Conservation (phyloP, 2,113 vertebrate species). For the Alligator sinensis region DNA sequence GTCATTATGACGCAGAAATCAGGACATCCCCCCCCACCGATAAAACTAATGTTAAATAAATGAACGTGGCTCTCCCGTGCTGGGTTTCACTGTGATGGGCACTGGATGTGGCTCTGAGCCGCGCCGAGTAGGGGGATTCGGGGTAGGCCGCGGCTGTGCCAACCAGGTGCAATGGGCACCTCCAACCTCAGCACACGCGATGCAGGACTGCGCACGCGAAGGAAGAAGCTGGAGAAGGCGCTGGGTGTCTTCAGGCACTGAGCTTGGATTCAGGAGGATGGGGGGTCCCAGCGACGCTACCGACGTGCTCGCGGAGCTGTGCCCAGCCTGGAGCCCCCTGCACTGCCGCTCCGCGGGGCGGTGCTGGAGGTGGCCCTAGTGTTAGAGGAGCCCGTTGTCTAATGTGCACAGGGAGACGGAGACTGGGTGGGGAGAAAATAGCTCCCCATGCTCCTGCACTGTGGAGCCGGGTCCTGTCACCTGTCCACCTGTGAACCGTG, state of each 20-base stretch:
- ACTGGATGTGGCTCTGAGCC: too few relatives aligned
- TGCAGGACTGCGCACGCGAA: background rate
- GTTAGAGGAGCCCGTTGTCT: background rate
- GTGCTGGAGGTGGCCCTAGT: background rate
- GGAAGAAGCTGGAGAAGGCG: background rate
- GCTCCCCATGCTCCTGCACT: background rate
- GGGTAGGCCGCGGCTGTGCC: background rate
- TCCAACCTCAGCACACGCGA: too few relatives aligned
- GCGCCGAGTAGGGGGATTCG: background rate
- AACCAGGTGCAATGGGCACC: background rate
- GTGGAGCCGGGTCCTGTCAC: background rate
- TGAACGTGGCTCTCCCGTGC: too few relatives aligned
- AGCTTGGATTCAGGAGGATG: background rate
- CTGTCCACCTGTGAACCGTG: background rate
- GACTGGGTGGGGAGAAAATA: background rate
- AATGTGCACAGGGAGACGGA: background rate
- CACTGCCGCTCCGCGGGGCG: background rate
- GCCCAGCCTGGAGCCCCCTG: too few relatives aligned
- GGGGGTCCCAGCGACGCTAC: background rate
- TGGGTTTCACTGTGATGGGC: too few relatives aligned
- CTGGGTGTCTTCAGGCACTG: background rate
- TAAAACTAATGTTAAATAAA: too few relatives aligned
- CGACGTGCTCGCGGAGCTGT: background rate
- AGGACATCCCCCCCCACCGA: background rate
- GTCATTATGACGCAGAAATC: background rate